These are phyloP conservation scores for Elysia chlorotica DNA, from an alignment of 1,140 invertebrate species.

Conservation along the genomic window DNA sequence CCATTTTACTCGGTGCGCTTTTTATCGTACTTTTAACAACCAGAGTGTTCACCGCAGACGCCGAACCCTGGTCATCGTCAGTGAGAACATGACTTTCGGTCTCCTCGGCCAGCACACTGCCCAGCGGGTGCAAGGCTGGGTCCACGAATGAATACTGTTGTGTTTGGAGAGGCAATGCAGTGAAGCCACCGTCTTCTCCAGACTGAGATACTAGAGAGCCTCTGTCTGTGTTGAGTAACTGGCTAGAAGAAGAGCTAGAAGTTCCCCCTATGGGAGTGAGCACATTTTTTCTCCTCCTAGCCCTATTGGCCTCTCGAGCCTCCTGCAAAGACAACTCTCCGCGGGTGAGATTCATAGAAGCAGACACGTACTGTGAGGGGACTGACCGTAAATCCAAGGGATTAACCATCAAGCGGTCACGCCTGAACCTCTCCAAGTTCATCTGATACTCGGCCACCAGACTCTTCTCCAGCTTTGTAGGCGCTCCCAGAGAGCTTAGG, in stretches of 20 bases:
- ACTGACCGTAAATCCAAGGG: background rate
- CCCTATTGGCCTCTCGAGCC: constrained; percentile 22
- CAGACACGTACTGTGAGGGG: constrained; percentile 9
- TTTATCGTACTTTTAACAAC: too few species aligned
- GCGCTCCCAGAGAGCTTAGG: constrained; percentile 15
- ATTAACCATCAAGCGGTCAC: constrained; percentile 7
- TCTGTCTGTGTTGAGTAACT: too few species aligned
- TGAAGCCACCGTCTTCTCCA: too few species aligned
- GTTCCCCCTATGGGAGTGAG: too few species aligned
- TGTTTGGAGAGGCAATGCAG: too few species aligned
- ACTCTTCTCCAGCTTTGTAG: constrained; percentile 20
- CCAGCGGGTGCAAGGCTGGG: background rate
- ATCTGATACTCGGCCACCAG: constrained; percentile 21
- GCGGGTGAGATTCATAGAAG: constrained; percentile 18
- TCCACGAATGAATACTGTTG: too few species aligned
- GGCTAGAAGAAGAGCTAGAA: too few species aligned
- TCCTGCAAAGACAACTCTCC: constrained; percentile 22
- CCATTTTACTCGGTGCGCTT: too few species aligned
- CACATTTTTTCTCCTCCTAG: background rate
- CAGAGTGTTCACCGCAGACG: too few species aligned
- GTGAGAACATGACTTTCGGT: background rate
- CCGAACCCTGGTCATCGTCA: too few species aligned
- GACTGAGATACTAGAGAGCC: too few species aligned
- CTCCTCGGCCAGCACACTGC: background rate
- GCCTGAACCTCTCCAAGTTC: constrained; percentile 18